These are phyloP conservation scores for Hystrix brachyura DNA, from an alignment of 2,113 vertebrate genomes.

Conservation along the genomic window DNA sequence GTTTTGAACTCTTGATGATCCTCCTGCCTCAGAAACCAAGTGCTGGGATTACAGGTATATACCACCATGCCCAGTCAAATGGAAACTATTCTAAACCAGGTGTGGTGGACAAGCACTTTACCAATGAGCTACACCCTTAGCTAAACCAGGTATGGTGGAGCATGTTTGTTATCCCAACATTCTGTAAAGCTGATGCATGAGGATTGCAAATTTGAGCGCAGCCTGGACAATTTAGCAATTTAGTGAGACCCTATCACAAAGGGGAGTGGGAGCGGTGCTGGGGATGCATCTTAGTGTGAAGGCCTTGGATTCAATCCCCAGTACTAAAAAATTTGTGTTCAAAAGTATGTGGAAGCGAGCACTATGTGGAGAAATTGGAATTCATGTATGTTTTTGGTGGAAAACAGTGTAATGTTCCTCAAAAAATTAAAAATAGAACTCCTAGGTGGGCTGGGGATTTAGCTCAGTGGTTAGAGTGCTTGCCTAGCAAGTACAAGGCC, in stretches of 20 bases:
- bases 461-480: no score
- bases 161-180: not conserved
- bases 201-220: not conserved
- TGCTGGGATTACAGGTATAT: no score
- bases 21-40: no score
- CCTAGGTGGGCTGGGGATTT: not conserved
- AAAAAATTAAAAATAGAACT: not conserved
- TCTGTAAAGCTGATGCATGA: not conserved
- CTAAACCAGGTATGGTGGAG: not conserved
- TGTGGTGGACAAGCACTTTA: not conserved
- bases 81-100: not conserved
- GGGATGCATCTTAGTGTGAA: not conserved
- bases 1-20: no score
- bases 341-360: not conserved
- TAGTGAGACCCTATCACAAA: not conserved
- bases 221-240: not conserved
- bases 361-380: not conserved
- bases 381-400: not conserved
- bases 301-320: not conserved
- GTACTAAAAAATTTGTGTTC: not conserved
- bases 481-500: no score
- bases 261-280: rapidly evolving
- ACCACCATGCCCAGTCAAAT: no score
- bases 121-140: no score
- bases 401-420: not conserved